A percentile compares a stretch with the other conserved stretches of the same genome.
Evolutionary conservation across 2,113 vertebrate species (phyloP).

Genomic region (Eurystomus gularis): DNA sequence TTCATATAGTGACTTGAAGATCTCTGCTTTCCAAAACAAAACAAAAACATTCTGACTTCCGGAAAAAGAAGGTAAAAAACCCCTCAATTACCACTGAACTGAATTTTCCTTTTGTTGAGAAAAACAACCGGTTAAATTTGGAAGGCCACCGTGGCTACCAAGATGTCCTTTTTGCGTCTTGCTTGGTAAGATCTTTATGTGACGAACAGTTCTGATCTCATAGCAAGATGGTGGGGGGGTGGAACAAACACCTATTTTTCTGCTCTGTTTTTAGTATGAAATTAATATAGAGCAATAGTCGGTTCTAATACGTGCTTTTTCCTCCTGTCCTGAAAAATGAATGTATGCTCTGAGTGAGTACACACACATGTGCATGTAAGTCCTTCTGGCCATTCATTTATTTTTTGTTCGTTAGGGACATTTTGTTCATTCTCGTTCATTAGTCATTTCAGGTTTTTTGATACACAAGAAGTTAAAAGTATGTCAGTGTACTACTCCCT

Average conservation of each 20-base stretch:
- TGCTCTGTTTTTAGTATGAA: neutral
- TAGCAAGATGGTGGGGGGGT: neutral
- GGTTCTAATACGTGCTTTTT: neutral
- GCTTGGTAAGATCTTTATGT: neutral
- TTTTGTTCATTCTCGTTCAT: neutral
- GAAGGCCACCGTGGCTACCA: neutral
- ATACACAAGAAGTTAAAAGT: neutral
- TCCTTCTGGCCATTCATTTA: neutral
- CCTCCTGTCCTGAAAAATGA: neutral
- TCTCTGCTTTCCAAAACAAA: constrained; percentile 7
- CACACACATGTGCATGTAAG: neutral
- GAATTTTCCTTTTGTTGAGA: neutral
- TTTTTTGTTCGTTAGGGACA: neutral
- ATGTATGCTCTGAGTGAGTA: neutral
- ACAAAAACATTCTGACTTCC: neutral
- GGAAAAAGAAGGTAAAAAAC: neutral
- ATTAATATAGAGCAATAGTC: neutral
- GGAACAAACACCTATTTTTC: neutral
- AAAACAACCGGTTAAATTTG: constrained; percentile 37
- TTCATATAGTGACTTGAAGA: neutral
- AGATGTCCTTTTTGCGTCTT: neutral
- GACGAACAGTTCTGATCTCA: neutral
- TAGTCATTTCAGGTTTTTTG: neutral
- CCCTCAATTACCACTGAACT: neutral
- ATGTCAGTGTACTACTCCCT: neutral